Evolutionary conservation across 2,797 vertebrate species (phyloP), one percentile per base, ranked within the genome.

Genomic region (Oophaga sylvatica): DNA sequence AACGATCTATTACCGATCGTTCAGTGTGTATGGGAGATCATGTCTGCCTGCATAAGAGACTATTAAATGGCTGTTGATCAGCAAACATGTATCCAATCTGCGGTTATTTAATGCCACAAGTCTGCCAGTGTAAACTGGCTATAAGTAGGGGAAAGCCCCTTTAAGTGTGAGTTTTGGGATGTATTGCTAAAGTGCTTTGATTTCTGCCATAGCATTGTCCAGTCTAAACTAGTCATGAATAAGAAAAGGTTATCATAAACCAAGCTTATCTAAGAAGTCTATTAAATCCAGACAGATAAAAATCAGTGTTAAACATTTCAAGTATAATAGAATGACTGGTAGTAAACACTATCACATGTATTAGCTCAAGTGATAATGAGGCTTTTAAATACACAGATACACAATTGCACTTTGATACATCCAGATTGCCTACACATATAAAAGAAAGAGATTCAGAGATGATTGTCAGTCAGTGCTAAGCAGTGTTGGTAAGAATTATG

Each of bases 271-370:
- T 75, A 59, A 71, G 67, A 60, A 71, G 70, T 62, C 31, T 62
- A n/a, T 63, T 62, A 75, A 84, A 41, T 63, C 11, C 22, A 76
- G 70, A 60, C n/a, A 75, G 82, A 84, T 84, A 68, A 62, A 80
- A 75, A 84, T 75, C 82, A 84, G 70, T 84, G 82, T 31, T 76
- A 75, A 84, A 76, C 70, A 76, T 71, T 73, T 70, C 17, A 75
- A 76, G 57, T 76, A 84, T 76, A 84, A 84, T 84, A 84, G 82
- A 84, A 84, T 60, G 56, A 84, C 53, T 84, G 20, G 29, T 19
- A 60, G 82, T 75, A 75, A 83, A 83, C 68, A 73, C 82, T 45
- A 75, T 60, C 57, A 59, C 57, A 71, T 63, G 70, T 84, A 60
- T 48, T 84, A 48, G 82, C 53, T 73, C 57, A 84, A 59, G 68